phyloP scores from a whole-genome alignment of 1,140 invertebrate species.

The Aphidius ervi region DNA sequence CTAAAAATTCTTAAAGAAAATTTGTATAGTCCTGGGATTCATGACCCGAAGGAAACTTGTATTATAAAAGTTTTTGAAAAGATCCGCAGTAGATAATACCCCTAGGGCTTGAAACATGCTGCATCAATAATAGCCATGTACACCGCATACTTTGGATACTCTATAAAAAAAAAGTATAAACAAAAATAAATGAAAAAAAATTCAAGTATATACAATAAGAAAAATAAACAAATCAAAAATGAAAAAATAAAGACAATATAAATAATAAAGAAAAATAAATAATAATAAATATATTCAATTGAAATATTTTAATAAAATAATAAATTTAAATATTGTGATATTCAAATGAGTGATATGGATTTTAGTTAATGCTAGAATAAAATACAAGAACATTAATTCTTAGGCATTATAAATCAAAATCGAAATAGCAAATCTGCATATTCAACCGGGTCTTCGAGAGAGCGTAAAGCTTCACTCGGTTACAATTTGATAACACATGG shows the following conservation, averaged over 20 bases:
- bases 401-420: neutral
- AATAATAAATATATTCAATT: neutral
- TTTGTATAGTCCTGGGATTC: conserved; percentile 14
- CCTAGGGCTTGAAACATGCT: conserved; percentile 10
- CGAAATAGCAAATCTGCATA: conserved; percentile 14
- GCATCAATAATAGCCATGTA: conserved; percentile 8
- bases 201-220: no score
- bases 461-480: neutral
- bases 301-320: neutral
- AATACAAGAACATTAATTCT: no score
- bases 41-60: conserved; percentile 22
- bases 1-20: conserved; percentile 13
- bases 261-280: no score
- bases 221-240: no score
- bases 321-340: no score
- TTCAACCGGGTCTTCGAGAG: neutral
- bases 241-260: no score
- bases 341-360: no score
- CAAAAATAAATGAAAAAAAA: neutral
- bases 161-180: neutral
- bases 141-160: neutral
- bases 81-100: conserved; percentile 10
- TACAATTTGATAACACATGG: conserved; percentile 14
- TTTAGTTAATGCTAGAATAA: no score
- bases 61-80: conserved; percentile 21